Percentiles rank a stretch among this genome's conserved stretches.
These are phyloP conservation scores for Phataginus tricuspis DNA, from an alignment of 2,797 vertebrate genomes.

Conservation along the genomic window DNA sequence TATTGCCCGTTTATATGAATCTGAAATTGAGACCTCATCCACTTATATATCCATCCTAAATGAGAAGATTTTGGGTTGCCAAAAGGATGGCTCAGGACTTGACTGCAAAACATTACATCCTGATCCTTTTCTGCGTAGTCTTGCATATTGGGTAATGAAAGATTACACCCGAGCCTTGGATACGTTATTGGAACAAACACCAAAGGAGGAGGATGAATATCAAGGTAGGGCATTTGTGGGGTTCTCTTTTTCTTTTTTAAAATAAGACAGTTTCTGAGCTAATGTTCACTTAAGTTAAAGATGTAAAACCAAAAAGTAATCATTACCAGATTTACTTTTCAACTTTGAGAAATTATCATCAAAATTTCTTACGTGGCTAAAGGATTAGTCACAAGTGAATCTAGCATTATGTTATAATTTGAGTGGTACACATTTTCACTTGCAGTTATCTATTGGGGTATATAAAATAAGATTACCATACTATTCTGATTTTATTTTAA, in stretches of 20 bases:
- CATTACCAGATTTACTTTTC: constrained; percentile 31
- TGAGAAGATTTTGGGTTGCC: constrained; percentile 95
- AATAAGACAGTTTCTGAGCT: constrained; percentile 42
- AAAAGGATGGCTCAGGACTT: constrained; percentile 92
- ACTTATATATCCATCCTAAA: constrained; percentile 95
- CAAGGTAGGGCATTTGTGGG: constrained; percentile 87
- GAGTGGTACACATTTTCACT: neutral
- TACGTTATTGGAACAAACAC: constrained; percentile 95
- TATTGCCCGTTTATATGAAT: constrained; percentile 96
- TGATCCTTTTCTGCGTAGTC: constrained; percentile 97
- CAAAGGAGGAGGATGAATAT: constrained; percentile 95
- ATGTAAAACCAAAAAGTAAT: neutral
- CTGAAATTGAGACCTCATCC: constrained; percentile 96
- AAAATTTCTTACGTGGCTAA: neutral
- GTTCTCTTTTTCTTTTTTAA: constrained; percentile 24
- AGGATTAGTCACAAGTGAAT: neutral
- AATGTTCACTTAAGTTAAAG: neutral
- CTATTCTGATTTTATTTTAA: neutral
- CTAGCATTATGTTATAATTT: constrained; percentile 16
- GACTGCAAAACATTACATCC: constrained; percentile 92
- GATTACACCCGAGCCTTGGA: constrained; percentile 95
- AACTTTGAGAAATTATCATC: constrained; percentile 41
- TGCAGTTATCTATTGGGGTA: neutral
- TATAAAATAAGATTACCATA: neutral
- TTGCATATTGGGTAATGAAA: constrained; percentile 98